Percentiles rank a stretch among this genome's conserved stretches.
Conservation (phyloP, 2,113 vertebrate genomes). For the Istiophorus platypterus region DNA sequence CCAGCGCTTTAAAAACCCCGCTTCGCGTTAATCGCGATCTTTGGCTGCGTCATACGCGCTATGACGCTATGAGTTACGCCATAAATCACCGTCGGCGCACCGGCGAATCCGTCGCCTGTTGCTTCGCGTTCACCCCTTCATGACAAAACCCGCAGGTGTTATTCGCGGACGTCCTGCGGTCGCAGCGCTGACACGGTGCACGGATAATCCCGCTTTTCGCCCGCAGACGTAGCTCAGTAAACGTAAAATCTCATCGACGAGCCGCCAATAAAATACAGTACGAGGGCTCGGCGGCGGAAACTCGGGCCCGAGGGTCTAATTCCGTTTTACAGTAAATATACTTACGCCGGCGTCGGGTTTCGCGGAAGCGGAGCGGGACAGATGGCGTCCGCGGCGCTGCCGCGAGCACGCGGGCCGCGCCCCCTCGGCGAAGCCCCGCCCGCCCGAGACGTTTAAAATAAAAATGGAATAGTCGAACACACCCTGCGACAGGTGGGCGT, state of each 20-base stretch:
- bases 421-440: slow-evolving; percentile 78
- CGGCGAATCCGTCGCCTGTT: neutral
- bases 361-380: slow-evolving; percentile 66
- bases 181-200: neutral
- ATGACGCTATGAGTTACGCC: neutral
- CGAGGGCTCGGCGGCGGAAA: neutral
- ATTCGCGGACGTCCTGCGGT: slow-evolving; percentile 16
- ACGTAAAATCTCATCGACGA: slow-evolving; percentile 26
- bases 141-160: slow-evolving; percentile 8
- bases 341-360: slow-evolving; percentile 76
- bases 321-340: slow-evolving; percentile 69
- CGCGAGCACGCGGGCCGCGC: slow-evolving; percentile 51
- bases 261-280: slow-evolving; percentile 8
- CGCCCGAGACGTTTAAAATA: slow-evolving; percentile 65
- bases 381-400: slow-evolving; percentile 66
- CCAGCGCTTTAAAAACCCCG: neutral
- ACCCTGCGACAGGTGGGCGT: slow-evolving; percentile 77
- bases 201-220: slow-evolving; percentile 46
- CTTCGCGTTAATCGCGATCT: neutral
- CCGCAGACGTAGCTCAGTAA: neutral
- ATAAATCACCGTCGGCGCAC: no score
- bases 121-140: neutral
- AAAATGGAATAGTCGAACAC: slow-evolving; percentile 77
- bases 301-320: slow-evolving; percentile 56
- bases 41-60: neutral